phyloP scores from a whole-genome alignment of 37 sponge, comb jelly and placozoan genomes.

The Eunapius fragilis region DNA sequence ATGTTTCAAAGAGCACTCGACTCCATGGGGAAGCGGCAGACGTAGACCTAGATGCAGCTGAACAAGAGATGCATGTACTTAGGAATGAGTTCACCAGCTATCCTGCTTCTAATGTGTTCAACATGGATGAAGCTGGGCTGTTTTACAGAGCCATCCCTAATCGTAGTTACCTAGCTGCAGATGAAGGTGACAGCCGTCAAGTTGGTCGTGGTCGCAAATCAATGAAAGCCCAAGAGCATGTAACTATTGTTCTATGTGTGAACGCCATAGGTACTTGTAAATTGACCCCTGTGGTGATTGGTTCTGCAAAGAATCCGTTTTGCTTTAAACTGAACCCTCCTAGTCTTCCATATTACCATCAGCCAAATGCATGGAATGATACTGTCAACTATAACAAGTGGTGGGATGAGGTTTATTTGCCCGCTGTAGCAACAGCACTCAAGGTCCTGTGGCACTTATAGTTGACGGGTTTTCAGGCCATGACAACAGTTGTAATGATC shows the following conservation, averaged over 20 bases:
- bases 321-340: conserved; percentile 15
- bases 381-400: conserved; percentile 8
- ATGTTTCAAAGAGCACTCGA: neutral
- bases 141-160: neutral
- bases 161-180: neutral
- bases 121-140: neutral
- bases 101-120: neutral
- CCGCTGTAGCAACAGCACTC: conserved; percentile 10
- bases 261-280: neutral
- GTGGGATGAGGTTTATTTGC: conserved; percentile 5
- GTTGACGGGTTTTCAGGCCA: conserved; percentile 12
- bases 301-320: conserved; percentile 14
- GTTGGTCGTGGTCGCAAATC: neutral
- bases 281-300: conserved; percentile 11
- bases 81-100: neutral
- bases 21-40: neutral
- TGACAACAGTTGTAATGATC: conserved; percentile 2
- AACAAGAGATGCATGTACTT: neutral
- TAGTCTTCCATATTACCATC: conserved; percentile 7
- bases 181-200: neutral
- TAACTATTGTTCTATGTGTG: neutral
- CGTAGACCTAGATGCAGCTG: neutral
- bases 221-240: neutral
- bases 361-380: conserved; percentile 26
- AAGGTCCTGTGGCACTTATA: conserved; percentile 2